Conservation (phyloP, 2,113 vertebrate species). For the Anhinga rufa region DNA sequence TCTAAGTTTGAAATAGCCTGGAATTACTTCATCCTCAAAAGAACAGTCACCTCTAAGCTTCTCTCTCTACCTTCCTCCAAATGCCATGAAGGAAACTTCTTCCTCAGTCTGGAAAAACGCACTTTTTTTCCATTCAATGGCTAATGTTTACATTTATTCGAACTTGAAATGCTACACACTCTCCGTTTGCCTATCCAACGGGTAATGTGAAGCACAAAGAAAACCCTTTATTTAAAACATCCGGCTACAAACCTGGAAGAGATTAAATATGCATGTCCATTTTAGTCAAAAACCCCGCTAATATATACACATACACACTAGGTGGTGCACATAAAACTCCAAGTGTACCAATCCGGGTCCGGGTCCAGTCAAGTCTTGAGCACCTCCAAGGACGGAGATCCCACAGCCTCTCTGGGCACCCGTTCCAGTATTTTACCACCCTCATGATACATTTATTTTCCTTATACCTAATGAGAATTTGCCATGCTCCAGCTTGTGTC, state of each 20-base stretch:
- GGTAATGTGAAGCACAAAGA: not conserved
- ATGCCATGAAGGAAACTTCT: not conserved
- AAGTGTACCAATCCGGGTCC: not conserved
- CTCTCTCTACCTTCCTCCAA: not conserved
- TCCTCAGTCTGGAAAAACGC: not conserved
- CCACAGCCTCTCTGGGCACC: not conserved
- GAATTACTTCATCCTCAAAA: not conserved
- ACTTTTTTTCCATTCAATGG: not conserved
- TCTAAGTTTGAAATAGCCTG: not conserved
- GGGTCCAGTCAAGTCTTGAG: not conserved
- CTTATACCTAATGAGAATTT: not conserved
- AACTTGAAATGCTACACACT: not conserved
- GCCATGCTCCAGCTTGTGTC: not conserved
- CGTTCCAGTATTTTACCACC: not conserved
- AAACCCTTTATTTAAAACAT: not conserved
- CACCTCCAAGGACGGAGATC: not conserved
- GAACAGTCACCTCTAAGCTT: not conserved
- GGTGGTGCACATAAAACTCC: too few relatives aligned
- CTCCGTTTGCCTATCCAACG: not conserved
- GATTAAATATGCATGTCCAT: accelerated
- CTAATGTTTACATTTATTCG: not conserved
- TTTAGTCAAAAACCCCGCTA: not conserved
- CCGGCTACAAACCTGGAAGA: not conserved
- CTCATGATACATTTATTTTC: not conserved
- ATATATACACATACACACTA: not conserved